These are phyloP conservation scores for Paradisaea rubra DNA, from an alignment of 2,113 vertebrate species.

Conservation along the genomic window DNA sequence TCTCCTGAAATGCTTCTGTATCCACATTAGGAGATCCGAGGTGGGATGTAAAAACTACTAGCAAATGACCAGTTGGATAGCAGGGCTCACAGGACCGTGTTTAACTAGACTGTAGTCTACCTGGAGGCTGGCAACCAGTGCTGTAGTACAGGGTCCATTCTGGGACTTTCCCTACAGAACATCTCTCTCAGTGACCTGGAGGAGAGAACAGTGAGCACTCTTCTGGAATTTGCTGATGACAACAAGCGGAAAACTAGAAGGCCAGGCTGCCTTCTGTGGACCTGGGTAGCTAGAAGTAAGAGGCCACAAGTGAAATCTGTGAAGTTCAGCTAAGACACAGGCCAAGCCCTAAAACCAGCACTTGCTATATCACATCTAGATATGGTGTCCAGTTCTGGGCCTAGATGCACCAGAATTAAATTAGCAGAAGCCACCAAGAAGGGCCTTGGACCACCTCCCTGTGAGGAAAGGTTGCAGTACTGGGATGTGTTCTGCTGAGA, in stretches of 20 bases:
- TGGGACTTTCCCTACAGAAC: neutral
- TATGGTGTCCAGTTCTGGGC: accelerated
- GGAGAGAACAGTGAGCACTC: neutral
- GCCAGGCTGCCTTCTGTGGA: neutral
- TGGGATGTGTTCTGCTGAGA: neutral
- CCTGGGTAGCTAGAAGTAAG: neutral
- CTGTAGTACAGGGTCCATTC: neutral
- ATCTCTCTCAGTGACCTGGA: neutral
- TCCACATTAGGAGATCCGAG: neutral
- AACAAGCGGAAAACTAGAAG: neutral
- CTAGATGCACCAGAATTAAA: neutral
- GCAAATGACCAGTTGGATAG: neutral
- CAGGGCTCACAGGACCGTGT: neutral
- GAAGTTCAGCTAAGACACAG: neutral
- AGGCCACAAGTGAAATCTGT: neutral
- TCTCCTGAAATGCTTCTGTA: neutral
- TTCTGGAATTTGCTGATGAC: neutral
- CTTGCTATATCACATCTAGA: neutral
- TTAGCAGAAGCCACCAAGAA: neutral
- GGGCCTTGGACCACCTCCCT: neutral
- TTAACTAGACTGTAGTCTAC: neutral
- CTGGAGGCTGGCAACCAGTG: neutral
- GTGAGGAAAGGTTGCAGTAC: neutral
- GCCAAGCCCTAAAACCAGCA: neutral
- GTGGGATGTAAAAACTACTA: neutral